A percentile compares a stretch with the other conserved stretches of the same genome.
These are phyloP conservation scores for Poecile atricapillus DNA, from an alignment of 2,113 vertebrate species.

Conservation along the genomic window DNA sequence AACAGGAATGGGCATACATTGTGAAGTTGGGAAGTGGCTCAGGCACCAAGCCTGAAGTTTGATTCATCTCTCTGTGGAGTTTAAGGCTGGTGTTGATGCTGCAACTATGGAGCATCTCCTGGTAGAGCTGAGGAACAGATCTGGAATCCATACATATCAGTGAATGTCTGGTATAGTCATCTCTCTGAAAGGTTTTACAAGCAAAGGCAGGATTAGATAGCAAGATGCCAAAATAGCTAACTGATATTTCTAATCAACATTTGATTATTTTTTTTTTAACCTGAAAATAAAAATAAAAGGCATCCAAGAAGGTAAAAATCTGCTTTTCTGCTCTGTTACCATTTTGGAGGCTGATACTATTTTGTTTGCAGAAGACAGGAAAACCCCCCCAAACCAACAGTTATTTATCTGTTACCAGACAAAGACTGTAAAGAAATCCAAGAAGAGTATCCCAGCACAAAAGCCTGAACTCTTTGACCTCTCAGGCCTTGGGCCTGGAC, in stretches of 20 bases:
- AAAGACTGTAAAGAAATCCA: constrained; percentile 81
- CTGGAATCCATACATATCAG: not conserved
- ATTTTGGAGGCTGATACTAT: constrained; percentile 17
- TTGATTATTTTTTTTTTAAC: constrained; percentile 2
- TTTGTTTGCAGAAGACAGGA: constrained; percentile 51
- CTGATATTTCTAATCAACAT: not conserved
- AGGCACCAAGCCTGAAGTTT: not conserved
- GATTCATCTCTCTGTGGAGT: not conserved
- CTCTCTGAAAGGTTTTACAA: not conserved
- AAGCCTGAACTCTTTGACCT: constrained; percentile 78
- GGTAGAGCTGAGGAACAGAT: not conserved
- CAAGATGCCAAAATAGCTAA: not conserved
- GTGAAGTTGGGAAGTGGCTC: not conserved
- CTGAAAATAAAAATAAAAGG: constrained; percentile 22
- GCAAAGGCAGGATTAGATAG: not conserved
- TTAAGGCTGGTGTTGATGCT: not conserved
- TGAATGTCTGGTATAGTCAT: fast-evolving
- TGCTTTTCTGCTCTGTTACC: not conserved
- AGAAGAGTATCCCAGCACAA: constrained; percentile 77
- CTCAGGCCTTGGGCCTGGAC: constrained; percentile 56
- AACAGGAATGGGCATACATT: not conserved
- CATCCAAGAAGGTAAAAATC: not conserved
- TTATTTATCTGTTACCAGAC: constrained; percentile 84
- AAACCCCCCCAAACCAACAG: constrained; percentile 34
- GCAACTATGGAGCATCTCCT: not conserved